Conservation (phyloP, 2,888 invertebrate species). For the Scaptomyza parva region DNA sequence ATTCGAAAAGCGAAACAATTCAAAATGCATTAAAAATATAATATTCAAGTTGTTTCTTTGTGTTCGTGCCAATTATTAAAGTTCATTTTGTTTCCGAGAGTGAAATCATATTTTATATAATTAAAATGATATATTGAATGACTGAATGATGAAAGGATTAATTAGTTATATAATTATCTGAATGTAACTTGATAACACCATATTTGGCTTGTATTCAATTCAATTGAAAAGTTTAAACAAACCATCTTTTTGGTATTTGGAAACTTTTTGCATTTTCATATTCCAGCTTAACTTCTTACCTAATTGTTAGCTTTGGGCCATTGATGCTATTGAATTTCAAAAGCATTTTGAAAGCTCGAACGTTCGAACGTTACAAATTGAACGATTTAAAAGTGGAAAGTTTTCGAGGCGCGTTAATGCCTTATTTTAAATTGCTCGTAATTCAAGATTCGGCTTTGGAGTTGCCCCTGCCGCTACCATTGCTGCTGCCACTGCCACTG, state of each 20-base stretch:
- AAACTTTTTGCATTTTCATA: neutral
- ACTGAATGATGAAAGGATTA: too few relatives aligned
- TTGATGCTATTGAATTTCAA: constrained; percentile 25
- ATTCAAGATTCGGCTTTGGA: constrained; percentile 35
- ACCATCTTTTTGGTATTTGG: neutral
- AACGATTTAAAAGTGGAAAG: constrained; percentile 36
- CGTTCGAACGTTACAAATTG: constrained; percentile 30
- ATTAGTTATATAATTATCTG: too few relatives aligned
- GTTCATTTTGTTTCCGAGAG: too few relatives aligned
- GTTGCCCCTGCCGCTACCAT: constrained; percentile 13
- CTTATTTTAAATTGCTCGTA: constrained; percentile 31
- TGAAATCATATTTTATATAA: too few relatives aligned
- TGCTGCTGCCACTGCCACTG: constrained; percentile 16
- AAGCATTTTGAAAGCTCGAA: constrained; percentile 24
- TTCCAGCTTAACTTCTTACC: neutral
- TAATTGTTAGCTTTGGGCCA: neutral
- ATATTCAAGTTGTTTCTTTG: neutral
- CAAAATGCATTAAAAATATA: neutral
- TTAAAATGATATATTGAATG: too few relatives aligned
- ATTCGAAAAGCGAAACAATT: neutral
- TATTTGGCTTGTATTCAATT: too few relatives aligned
- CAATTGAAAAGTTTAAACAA: neutral
- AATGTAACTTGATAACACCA: neutral
- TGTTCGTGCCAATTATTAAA: neutral
- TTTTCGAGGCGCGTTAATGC: constrained; percentile 41